phyloP scores from a whole-genome alignment of 2,888 invertebrate genomes.

The Ochropleura plecta region DNA sequence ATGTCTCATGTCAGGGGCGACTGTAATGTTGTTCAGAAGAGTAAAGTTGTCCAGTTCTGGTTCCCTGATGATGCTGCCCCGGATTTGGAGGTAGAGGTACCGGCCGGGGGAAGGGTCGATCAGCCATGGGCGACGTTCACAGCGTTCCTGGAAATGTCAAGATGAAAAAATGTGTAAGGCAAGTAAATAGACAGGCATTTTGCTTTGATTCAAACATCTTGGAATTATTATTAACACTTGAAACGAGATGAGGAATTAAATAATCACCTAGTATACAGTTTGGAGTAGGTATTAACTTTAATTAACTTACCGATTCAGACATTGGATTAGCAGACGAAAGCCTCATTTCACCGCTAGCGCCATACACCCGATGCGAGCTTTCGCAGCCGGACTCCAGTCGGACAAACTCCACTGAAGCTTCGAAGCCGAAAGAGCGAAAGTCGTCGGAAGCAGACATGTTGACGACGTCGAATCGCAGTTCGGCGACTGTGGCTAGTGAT shows the following conservation, averaged over 20 bases:
- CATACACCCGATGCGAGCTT: slow-evolving; percentile 92
- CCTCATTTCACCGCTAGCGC: slow-evolving; percentile 94
- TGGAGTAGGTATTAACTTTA: not conserved
- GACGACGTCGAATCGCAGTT: slow-evolving; percentile 95
- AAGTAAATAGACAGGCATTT: not conserved
- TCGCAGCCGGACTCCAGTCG: slow-evolving; percentile 93
- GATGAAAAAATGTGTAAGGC: not conserved
- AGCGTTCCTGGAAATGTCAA: slow-evolving; percentile 92
- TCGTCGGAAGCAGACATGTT: slow-evolving; percentile 97
- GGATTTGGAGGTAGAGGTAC: slow-evolving; percentile 94
- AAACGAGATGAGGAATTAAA: not conserved
- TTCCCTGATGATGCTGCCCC: slow-evolving; percentile 91
- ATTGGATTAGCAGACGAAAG: slow-evolving; percentile 89
- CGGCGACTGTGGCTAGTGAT: slow-evolving; percentile 94
- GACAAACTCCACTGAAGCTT: slow-evolving; percentile 95
- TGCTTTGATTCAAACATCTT: not conserved
- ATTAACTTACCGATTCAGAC: slow-evolving; percentile 87
- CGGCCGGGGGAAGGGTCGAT: slow-evolving; percentile 94
- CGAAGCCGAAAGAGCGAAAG: slow-evolving; percentile 95
- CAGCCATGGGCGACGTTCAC: slow-evolving; percentile 95
- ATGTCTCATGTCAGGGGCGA: slow-evolving; percentile 89
- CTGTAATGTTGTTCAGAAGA: slow-evolving; percentile 90
- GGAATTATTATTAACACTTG: too few species aligned
- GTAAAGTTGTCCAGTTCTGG: slow-evolving; percentile 88
- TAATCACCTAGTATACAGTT: not conserved